phyloP scores from a whole-genome alignment of 2,888 invertebrate species.

The Macrosoma leucophasiata region DNA sequence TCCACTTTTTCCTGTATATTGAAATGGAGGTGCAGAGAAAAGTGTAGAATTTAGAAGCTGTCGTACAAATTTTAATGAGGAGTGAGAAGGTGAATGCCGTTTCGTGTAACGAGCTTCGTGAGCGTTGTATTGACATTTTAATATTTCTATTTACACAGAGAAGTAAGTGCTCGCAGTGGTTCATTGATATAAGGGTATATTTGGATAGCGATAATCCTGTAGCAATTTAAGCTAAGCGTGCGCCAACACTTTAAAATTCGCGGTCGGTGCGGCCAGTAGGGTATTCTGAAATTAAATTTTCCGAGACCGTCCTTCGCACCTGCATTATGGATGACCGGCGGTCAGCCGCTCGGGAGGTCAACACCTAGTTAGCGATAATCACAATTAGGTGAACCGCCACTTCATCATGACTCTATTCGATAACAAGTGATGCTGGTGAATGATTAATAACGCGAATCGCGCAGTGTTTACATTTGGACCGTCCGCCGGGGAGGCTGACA shows the following conservation, averaged over 20 bases:
- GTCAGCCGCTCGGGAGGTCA: slow-evolving; percentile 38
- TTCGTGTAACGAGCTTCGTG: slow-evolving; percentile 49
- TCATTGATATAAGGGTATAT: no score
- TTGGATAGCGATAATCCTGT: no score
- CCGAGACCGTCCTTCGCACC: slow-evolving; percentile 23
- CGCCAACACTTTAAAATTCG: no score
- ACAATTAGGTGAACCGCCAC: slow-evolving; percentile 60
- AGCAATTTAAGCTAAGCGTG: no score
- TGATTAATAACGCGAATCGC: slow-evolving; percentile 63
- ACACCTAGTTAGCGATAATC: slow-evolving; percentile 55
- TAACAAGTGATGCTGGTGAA: slow-evolving; percentile 55
- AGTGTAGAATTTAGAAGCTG: slow-evolving; percentile 75
- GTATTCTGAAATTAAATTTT: slow-evolving; percentile 32
- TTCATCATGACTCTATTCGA: slow-evolving; percentile 62
- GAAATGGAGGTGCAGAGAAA: slow-evolving; percentile 75
- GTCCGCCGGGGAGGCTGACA: slow-evolving; percentile 49
- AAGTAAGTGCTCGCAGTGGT: no score
- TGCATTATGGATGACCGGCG: slow-evolving; percentile 46
- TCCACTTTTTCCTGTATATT: slow-evolving; percentile 76
- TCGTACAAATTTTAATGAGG: slow-evolving; percentile 75
- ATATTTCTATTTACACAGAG: slow-evolving; percentile 29
- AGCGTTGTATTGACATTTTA: slow-evolving; percentile 46
- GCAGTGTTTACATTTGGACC: slow-evolving; percentile 61
- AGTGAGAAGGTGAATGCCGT: slow-evolving; percentile 59
- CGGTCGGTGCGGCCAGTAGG: no score